Evolutionary conservation across 2,113 vertebrate species (phyloP).

Genomic region (Istiophorus platypterus): DNA sequence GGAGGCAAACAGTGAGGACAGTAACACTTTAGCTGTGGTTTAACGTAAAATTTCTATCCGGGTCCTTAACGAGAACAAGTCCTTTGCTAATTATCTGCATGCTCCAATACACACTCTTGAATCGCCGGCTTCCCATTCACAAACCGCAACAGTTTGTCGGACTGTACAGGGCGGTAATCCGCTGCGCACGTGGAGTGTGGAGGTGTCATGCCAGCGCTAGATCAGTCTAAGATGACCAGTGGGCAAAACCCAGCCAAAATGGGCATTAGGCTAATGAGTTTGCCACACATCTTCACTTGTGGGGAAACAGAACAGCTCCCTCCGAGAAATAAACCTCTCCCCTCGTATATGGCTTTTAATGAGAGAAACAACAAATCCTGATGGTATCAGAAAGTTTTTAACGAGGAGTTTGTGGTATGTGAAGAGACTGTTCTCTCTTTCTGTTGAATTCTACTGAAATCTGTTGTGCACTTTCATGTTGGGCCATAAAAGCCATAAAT

Average conservation of each 20-base stretch:
- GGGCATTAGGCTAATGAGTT: conserved; percentile 54
- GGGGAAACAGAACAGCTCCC: conserved; percentile 2
- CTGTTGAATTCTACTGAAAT: conserved; percentile 11
- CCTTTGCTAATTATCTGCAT: neutral
- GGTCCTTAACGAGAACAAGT: neutral
- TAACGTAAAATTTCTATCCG: neutral
- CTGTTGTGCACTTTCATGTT: conserved; percentile 36
- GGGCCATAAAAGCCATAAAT: conserved; percentile 52
- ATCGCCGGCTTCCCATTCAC: neutral
- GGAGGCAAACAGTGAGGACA: neutral
- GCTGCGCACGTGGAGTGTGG: neutral
- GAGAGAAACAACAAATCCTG: neutral
- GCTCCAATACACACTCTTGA: neutral
- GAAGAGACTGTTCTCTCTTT: neutral
- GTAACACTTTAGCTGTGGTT: conserved; percentile 1
- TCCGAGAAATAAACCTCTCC: conserved; percentile 4
- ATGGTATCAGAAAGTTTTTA: neutral
- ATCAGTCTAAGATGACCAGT: conserved; percentile 23
- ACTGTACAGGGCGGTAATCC: neutral
- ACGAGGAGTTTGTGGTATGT: conserved; percentile 27
- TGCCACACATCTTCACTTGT: conserved; percentile 11
- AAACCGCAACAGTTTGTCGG: neutral
- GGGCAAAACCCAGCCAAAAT: conserved; percentile 42
- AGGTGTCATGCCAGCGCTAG: conserved; percentile 37
- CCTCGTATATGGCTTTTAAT: conserved; percentile 5